Evolutionary conservation across 2,797 vertebrate species (phyloP).

Genomic region (Chromobotia macracanthus): DNA sequence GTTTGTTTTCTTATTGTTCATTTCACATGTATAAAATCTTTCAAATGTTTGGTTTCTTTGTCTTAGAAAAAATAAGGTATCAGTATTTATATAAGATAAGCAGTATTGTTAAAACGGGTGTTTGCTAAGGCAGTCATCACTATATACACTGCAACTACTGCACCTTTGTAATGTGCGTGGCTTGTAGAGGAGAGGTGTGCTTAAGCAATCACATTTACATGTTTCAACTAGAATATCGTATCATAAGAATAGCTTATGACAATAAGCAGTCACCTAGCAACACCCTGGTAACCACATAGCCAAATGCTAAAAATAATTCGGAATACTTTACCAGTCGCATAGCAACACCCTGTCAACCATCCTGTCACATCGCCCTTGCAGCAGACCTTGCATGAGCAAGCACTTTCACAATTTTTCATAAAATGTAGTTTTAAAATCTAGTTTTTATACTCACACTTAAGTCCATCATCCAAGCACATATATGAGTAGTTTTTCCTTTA

Average conservation of each 20-base stretch:
- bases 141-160: not conserved
- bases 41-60: not conserved
- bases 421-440: not conserved
- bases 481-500: not conserved
- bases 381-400: not conserved
- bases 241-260: no score
- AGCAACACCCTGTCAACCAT: not conserved
- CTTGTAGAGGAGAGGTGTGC: no score
- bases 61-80: not conserved
- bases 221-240: no score
- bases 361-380: not conserved
- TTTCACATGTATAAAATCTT: not conserved
- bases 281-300: no score
- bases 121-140: not conserved
- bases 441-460: conserved; percentile 14
- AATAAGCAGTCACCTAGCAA: no score
- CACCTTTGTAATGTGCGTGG: no score
- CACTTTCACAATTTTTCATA: not conserved
- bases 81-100: no score
- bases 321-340: not conserved
- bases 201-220: no score
- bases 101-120: no score
- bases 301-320: not conserved
- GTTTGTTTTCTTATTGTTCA: not conserved
- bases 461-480: conserved; percentile 6